These are phyloP conservation scores for Invenusta paracnida DNA, from an alignment of 2,888 invertebrate genomes.

Conservation along the genomic window DNA sequence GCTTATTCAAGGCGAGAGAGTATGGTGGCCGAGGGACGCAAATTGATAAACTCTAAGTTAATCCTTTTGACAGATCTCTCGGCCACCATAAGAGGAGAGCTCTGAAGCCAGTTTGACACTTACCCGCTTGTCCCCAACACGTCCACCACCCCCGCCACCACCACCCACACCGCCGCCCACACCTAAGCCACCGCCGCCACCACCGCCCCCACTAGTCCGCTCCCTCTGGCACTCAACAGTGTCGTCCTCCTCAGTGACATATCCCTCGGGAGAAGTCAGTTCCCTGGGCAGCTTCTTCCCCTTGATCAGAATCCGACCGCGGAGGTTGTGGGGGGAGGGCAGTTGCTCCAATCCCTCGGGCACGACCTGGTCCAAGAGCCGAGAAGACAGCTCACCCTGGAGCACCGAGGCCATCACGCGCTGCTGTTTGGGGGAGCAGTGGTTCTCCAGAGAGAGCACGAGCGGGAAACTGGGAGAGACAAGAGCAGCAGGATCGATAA, in stretches of 20 bases:
- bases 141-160: too few species aligned
- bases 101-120: too few species aligned
- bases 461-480: constrained; percentile 54
- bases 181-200: too few species aligned
- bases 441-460: constrained; percentile 60
- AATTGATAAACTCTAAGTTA: too few species aligned
- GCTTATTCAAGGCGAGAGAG: too few species aligned
- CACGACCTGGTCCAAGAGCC: constrained; percentile 47
- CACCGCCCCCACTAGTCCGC: too few species aligned
- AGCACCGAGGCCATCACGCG: constrained; percentile 55
- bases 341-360: constrained; percentile 55
- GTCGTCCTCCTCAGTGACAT: constrained; percentile 40
- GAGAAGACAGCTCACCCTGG: constrained; percentile 50
- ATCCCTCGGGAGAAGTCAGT: constrained; percentile 7
- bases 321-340: constrained; percentile 63
- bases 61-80: too few species aligned
- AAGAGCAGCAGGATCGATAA: too few species aligned
- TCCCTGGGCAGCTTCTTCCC: constrained; percentile 48
- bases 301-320: constrained; percentile 63
- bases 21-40: too few species aligned
- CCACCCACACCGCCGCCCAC: too few species aligned
- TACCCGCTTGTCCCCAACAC: too few species aligned
- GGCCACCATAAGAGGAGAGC: too few species aligned
- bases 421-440: constrained; percentile 59
- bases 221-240: constrained; percentile 32